phyloP scores from a whole-genome alignment of 92 coral and sea anemone genomes.

The Phymanthus crucifer region DNA sequence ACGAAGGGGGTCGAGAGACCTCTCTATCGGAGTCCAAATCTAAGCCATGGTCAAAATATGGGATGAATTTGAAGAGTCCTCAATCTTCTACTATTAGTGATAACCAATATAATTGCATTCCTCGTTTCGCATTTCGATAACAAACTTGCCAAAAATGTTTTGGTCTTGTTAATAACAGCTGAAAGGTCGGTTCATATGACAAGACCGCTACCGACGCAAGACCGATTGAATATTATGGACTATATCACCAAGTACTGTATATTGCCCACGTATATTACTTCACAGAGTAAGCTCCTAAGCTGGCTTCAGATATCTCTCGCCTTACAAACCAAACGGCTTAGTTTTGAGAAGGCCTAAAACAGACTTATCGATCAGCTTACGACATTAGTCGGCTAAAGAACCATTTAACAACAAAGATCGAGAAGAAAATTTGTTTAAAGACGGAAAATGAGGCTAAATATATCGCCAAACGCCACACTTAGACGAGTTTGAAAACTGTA shows the following conservation, averaged over 20 bases:
- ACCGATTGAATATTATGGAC: slow-evolving; percentile 11
- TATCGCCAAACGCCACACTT: background rate
- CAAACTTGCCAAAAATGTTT: slow-evolving; percentile 6
- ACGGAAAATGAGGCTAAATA: background rate
- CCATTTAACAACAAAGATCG: background rate
- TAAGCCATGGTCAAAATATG: slow-evolving; percentile 14
- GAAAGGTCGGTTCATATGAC: background rate
- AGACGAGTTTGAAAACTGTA: background rate
- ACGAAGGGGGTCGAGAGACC: slow-evolving; percentile 29
- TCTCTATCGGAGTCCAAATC: slow-evolving; percentile 28
- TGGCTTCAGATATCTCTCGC: slow-evolving; percentile 13
- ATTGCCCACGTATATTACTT: slow-evolving; percentile 28
- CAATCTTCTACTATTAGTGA: slow-evolving; percentile 13
- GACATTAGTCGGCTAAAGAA: background rate
- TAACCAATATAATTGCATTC: slow-evolving; percentile 29
- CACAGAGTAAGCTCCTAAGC: slow-evolving; percentile 11
- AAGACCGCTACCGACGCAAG: background rate
- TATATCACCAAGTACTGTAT: slow-evolving; percentile 13
- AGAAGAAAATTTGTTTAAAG: background rate
- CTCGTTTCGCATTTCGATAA: slow-evolving; percentile 16
- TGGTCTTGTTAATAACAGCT: background rate
- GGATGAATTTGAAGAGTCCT: slow-evolving; percentile 27
- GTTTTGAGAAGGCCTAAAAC: slow-evolving; percentile 8
- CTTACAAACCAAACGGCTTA: background rate
- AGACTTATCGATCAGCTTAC: slow-evolving; percentile 2